These are phyloP conservation scores for Bovichtus diacanthus DNA, from an alignment of 2,797 vertebrate species.

Conservation along the genomic window DNA sequence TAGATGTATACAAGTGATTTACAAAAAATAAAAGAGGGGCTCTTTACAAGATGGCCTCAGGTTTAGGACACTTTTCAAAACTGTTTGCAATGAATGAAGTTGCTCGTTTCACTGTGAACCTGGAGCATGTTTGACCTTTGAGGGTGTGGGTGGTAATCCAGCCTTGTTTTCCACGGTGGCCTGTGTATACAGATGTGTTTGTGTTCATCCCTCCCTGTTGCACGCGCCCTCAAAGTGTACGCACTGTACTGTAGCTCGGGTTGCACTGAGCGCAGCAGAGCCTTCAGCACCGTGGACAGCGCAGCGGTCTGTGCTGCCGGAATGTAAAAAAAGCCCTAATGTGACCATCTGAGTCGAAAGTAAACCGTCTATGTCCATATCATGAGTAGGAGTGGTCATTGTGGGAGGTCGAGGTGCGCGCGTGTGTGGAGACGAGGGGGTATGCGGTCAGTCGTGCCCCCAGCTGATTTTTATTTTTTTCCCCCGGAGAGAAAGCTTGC, in stretches of 20 bases:
- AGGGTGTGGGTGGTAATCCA: too few species aligned
- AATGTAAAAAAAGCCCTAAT: neutral
- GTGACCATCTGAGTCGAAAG: conserved; percentile 28
- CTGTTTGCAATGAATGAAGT: too few species aligned
- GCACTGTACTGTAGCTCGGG: neutral
- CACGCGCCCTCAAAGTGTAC: neutral
- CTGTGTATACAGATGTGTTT: neutral
- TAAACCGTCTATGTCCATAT: conserved; percentile 22
- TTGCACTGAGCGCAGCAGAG: neutral
- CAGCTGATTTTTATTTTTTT: conserved; percentile 10
- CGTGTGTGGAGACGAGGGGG: neutral
- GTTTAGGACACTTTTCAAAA: too few species aligned
- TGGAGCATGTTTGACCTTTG: neutral
- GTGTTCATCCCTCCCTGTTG: neutral
- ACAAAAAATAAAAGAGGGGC: too few species aligned
- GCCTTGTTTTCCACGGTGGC: neutral
- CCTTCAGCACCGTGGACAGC: conserved; percentile 76
- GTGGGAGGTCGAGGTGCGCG: conserved; percentile 51
- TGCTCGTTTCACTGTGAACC: neutral
- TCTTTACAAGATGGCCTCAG: too few species aligned
- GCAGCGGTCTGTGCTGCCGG: conserved; percentile 5
- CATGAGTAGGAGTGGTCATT: conserved; percentile 65
- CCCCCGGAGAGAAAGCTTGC: conserved; percentile 20
- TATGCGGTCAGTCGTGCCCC: conserved; percentile 34
- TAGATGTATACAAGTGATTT: too few species aligned